These are phyloP conservation scores for Oscheius sp. DNA, from an alignment of 2,888 invertebrate genomes.

Conservation along the genomic window DNA sequence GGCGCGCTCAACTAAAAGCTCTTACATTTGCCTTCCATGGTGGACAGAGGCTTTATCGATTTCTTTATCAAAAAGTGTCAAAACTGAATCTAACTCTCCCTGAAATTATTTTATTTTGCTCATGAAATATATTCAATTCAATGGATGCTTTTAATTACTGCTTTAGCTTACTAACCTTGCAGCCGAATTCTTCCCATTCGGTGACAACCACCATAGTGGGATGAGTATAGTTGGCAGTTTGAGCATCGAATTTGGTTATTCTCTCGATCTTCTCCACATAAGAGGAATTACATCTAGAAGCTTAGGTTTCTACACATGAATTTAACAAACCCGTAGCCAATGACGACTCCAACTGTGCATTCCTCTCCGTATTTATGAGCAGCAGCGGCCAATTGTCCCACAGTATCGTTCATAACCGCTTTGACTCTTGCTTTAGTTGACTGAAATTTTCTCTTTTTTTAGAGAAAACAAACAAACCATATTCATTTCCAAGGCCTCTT, in stretches of 20 bases:
- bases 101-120: too few species aligned
- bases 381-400: slow-evolving; percentile 70
- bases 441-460: slow-evolving; percentile 37
- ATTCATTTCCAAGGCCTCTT: slow-evolving; percentile 69
- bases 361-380: slow-evolving; percentile 68
- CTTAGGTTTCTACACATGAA: not conserved
- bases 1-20: too few species aligned
- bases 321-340: slow-evolving; percentile 68
- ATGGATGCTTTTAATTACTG: too few species aligned
- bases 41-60: slow-evolving; percentile 69
- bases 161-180: slow-evolving; percentile 44
- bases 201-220: slow-evolving; percentile 70
- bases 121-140: not conserved
- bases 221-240: slow-evolving; percentile 57
- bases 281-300: slow-evolving; percentile 69
- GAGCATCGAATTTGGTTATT: slow-evolving; percentile 69
- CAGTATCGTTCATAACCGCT: slow-evolving; percentile 71
- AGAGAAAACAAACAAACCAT: slow-evolving; percentile 49
- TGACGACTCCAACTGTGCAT: slow-evolving; percentile 68
- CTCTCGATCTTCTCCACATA: slow-evolving; percentile 68
- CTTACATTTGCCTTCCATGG: slow-evolving; percentile 69
- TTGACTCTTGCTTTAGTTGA: slow-evolving; percentile 68
- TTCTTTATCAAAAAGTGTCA: slow-evolving; percentile 68
- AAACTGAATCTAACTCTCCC: slow-evolving; percentile 66
- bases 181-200: slow-evolving; percentile 70